A percentile compares a stretch with the other conserved stretches of the same genome.
phyloP scores from a whole-genome alignment of 1,140 invertebrate species.

The Meloidogyne floridensis region DNA sequence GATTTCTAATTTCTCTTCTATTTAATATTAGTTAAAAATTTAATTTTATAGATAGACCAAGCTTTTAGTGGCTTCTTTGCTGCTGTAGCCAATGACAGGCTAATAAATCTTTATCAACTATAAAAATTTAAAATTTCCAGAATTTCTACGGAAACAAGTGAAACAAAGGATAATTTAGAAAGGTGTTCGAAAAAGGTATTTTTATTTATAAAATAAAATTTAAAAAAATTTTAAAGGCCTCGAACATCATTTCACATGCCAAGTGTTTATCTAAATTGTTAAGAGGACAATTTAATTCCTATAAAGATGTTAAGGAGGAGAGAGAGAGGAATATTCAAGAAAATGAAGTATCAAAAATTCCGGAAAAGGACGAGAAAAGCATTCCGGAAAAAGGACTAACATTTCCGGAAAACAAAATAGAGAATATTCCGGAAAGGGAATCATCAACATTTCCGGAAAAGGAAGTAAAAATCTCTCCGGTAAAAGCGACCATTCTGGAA shows the following conservation, averaged over 20 bases:
- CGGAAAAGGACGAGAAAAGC: too few species aligned
- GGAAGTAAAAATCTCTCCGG: too few species aligned
- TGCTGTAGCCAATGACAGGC: slow-evolving; percentile 28
- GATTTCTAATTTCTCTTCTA: too few species aligned
- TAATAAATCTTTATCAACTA: background rate
- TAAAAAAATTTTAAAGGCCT: slow-evolving; percentile 9
- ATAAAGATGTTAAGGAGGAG: too few species aligned
- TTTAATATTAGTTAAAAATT: background rate
- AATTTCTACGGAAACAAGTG: background rate
- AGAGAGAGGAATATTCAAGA: too few species aligned
- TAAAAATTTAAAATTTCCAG: slow-evolving; percentile 13
- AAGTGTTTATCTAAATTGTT: slow-evolving; percentile 17
- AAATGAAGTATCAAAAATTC: too few species aligned
- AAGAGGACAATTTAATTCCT: slow-evolving; percentile 8
- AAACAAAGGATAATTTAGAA: slow-evolving; percentile 15
- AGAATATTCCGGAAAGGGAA: too few species aligned
- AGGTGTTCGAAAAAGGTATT: slow-evolving; percentile 21
- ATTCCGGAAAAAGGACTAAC: too few species aligned
- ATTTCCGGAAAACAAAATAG: too few species aligned
- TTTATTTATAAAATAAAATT: background rate
- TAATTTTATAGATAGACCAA: background rate
- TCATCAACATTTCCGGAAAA: too few species aligned
- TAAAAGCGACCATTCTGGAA: too few species aligned
- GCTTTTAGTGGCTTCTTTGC: slow-evolving; percentile 35
- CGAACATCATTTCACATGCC: slow-evolving; percentile 22